These are phyloP conservation scores for Dryas iulia DNA, from an alignment of 1,140 invertebrate genomes.

Conservation along the genomic window DNA sequence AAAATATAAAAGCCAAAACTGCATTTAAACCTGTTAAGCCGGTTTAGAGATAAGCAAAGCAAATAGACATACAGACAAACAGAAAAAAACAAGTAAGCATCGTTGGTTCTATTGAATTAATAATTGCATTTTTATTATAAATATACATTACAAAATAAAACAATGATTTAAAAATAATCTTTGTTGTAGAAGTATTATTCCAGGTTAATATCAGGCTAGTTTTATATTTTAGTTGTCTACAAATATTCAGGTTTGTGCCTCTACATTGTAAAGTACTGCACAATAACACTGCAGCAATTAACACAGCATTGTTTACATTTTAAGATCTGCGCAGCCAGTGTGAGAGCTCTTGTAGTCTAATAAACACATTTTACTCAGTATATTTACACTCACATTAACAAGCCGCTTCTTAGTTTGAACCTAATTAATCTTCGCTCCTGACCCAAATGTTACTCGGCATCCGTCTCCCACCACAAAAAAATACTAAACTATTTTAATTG, in stretches of 20 bases:
- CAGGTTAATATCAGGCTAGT: not conserved
- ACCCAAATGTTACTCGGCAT: slow-evolving; percentile 66
- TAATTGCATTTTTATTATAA: no score
- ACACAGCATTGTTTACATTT: slow-evolving; percentile 58
- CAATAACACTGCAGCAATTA: slow-evolving; percentile 53
- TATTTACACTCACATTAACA: slow-evolving; percentile 65
- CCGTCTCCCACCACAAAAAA: slow-evolving; percentile 64
- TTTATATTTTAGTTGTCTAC: not conserved
- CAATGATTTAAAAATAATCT: not conserved
- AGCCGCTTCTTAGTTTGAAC: slow-evolving; percentile 56
- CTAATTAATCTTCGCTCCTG: slow-evolving; percentile 63
- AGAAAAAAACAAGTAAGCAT: no score
- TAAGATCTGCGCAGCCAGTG: slow-evolving; percentile 44
- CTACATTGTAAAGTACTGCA: slow-evolving; percentile 10
- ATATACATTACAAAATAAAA: no score
- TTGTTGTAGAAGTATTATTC: not conserved
- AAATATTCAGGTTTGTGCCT: not conserved
- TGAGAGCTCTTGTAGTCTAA: slow-evolving; percentile 52
- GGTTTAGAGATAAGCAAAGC: no score
- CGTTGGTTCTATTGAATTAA: no score
- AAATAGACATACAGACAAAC: no score
- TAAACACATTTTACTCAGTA: slow-evolving; percentile 59
- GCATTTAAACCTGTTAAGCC: no score
- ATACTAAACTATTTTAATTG: slow-evolving; percentile 75
- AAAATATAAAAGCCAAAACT: no score